phyloP scores from a whole-genome alignment of 2,113 vertebrate genomes.

The Pseudopodoces humilis region DNA sequence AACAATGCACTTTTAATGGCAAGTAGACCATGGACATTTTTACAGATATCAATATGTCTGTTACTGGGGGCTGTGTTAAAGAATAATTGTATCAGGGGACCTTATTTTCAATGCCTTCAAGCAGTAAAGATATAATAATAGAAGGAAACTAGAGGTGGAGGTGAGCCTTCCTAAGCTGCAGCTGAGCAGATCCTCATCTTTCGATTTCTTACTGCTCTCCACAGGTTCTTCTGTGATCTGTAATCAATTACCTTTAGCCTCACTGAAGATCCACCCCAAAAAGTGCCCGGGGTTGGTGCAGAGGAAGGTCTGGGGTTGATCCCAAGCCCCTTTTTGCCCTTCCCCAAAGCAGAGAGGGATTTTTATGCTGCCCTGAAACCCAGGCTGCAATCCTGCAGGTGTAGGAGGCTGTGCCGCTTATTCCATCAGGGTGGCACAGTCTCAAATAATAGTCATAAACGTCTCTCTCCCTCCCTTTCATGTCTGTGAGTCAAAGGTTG shows the following conservation, averaged over 20 bases:
- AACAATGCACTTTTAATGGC: neutral
- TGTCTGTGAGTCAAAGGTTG: constrained; percentile 37
- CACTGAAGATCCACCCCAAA: neutral
- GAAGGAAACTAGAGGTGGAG: neutral
- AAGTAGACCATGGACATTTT: neutral
- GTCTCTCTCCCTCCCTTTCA: constrained; percentile 6
- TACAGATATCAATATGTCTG: neutral
- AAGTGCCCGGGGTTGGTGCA: neutral
- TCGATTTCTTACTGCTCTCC: neutral
- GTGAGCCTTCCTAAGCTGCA: neutral
- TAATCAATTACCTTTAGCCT: neutral
- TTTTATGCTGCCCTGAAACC: neutral
- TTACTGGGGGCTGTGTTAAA: neutral
- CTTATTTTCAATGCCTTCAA: neutral
- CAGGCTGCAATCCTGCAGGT: constrained; percentile 33
- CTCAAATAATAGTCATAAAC: constrained; percentile 12
- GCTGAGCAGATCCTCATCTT: neutral
- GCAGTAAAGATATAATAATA: neutral
- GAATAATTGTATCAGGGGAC: neutral
- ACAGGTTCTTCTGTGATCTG: neutral
- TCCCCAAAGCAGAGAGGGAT: neutral
- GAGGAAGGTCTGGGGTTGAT: neutral
- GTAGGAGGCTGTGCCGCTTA: neutral
- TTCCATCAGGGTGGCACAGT: constrained; percentile 33
- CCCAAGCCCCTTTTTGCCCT: neutral